Evolutionary conservation across 1,140 invertebrate genomes (phyloP), one percentile per base, ranked within the genome.

Genomic region (Macrostomum lignano): DNA sequence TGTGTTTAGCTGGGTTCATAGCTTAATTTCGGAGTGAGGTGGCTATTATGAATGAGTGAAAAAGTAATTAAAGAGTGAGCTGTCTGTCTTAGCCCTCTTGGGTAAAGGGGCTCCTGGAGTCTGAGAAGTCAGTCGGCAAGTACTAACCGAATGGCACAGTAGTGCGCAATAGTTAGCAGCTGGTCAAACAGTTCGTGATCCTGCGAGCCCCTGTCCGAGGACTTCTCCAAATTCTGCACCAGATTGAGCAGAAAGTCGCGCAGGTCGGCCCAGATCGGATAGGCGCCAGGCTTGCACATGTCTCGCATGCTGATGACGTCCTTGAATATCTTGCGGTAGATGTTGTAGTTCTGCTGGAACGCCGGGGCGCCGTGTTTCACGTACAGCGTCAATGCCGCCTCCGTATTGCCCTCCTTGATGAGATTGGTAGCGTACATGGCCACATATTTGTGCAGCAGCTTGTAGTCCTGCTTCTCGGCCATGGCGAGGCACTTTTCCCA

Each of bases 401-500:
- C 29, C 15, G 55, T 50, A 31, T 68, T 63, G 13, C 67, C 63
- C 22, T 69, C 65, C 45, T 66, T 67, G 9, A 84, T 65, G 0
- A 84, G 57, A 40, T 76, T 67, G 0, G 71, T 67, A 0, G 74
- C 74, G 51, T 86, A 74, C 21, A 74, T 54, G 1, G 75, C 74
- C 9, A 82, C 65, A 44, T 86, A 91, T 48, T 76, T 76, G 35
- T 79, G 73, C 5, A 84, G 55, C 2, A 76, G 57, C 14, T 68
- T 60, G 1, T 65, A 44, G 42, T 60, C 58, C 55, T 64, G 68
- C 33, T 68, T 58, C 42, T 69, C 69, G 1, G 78, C 84, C 44
- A 71, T 73, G 39, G 81, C 74, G 10, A 94, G 62, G 25, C 79
- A 77, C 40, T 81, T 73, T 24, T 66, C 63, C 82, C 82, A 93